A percentile compares a stretch with the other conserved stretches of the same genome.
Conservation (phyloP, 92 coral and sea anemone genomes). For the Bergia puertoricense region DNA sequence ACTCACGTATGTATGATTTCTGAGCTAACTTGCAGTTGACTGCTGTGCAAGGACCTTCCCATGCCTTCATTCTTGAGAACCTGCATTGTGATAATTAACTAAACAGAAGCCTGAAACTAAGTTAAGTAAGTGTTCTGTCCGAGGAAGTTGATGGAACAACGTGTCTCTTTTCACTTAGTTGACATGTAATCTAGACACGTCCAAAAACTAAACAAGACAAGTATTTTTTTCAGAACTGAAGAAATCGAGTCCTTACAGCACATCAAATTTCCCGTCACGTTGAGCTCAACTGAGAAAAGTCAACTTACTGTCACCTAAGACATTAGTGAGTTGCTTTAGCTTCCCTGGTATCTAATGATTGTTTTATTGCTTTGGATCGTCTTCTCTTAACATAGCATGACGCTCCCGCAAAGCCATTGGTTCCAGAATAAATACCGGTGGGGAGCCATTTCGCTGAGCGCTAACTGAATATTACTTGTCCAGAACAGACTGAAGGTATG, state of each 20-base stretch:
- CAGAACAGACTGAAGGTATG: not conserved
- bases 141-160: not conserved
- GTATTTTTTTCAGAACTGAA: not conserved
- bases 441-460: conserved; percentile 5
- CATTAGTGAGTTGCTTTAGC: not conserved
- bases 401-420: conserved; percentile 16
- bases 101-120: not conserved
- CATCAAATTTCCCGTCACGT: not conserved
- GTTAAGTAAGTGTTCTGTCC: not conserved
- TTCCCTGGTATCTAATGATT: not conserved
- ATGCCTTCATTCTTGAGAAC: not conserved
- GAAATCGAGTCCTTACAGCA: not conserved
- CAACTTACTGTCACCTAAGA: not conserved
- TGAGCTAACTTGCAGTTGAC: not conserved
- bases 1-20: not conserved
- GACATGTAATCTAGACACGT: too few relatives aligned
- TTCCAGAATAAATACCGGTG: not conserved
- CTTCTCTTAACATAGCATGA: not conserved
- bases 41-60: not conserved
- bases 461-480: not conserved
- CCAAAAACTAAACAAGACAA: not conserved
- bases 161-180: too few relatives aligned
- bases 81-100: not conserved
- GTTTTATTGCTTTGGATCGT: not conserved
- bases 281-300: not conserved